Evolutionary conservation across 2,797 vertebrate genomes (phyloP).

Genomic region (Manis javanica): DNA sequence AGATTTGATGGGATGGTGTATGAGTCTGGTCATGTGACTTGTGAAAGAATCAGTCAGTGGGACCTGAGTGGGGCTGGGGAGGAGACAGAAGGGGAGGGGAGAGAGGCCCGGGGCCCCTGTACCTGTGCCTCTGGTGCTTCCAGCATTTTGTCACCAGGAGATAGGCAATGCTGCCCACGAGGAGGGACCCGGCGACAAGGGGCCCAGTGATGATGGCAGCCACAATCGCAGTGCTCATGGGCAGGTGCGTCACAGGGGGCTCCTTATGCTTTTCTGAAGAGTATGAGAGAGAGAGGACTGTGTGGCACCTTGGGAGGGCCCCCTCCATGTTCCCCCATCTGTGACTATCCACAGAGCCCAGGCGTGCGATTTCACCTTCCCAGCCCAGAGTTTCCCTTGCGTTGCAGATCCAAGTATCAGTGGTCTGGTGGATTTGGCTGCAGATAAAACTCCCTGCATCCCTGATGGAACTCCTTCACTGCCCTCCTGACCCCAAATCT

Average conservation of each 20-base stretch:
- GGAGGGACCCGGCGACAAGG: neutral
- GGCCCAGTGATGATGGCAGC: neutral
- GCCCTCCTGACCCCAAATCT: neutral
- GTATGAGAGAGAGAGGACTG: neutral
- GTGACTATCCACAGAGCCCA: neutral
- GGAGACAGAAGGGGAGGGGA: neutral
- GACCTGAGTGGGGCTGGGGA: neutral
- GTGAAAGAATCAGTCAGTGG: neutral
- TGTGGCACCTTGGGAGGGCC: neutral
- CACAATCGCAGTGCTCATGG: neutral
- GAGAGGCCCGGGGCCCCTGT: neutral
- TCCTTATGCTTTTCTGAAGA: neutral
- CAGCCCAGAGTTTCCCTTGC: neutral
- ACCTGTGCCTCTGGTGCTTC: constrained; percentile 53
- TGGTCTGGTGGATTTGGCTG: neutral
- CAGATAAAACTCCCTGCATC: neutral
- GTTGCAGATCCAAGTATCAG: neutral
- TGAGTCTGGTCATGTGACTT: neutral
- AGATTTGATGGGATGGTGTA: neutral
- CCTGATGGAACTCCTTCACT: fast-evolving
- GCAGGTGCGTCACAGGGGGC: neutral
- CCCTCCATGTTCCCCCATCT: fast-evolving
- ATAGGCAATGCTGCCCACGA: neutral
- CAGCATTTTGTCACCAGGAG: constrained; percentile 55
- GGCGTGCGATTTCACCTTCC: neutral